These are phyloP conservation scores for Eueremaeus valkanovi DNA, from an alignment of 2,888 invertebrate species.

Conservation along the genomic window DNA sequence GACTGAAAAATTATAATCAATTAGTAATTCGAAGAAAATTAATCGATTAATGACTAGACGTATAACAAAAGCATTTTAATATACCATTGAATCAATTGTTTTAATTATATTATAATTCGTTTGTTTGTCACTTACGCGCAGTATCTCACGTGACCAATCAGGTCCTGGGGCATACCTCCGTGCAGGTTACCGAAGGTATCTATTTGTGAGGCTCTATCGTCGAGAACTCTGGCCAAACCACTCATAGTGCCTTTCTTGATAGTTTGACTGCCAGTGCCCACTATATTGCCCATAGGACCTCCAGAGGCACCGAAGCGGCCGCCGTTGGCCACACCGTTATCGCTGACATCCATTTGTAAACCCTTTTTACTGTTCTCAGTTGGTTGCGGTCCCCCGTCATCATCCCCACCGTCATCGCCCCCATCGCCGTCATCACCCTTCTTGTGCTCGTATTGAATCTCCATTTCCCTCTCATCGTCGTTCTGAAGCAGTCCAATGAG, in stretches of 20 bases:
- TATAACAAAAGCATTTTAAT: no score
- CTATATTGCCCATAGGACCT: not conserved
- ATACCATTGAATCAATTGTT: not conserved
- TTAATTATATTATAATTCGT: not conserved
- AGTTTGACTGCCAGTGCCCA: not conserved
- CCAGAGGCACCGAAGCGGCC: not conserved
- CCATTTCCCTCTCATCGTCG: no score
- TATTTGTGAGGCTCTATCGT: not conserved
- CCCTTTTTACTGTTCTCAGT: no score
- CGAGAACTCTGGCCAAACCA: not conserved
- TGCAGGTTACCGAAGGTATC: conserved; percentile 4
- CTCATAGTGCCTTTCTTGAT: not conserved
- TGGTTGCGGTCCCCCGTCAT: no score
- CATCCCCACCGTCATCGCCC: no score
- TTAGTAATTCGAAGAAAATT: no score
- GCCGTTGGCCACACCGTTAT: not conserved
- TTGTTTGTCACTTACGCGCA: conserved; percentile 21
- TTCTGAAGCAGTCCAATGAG: not conserved
- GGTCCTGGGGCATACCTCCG: not conserved
- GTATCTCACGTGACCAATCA: not conserved
- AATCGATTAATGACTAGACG: no score
- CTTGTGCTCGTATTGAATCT: no score
- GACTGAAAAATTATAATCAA: not conserved
- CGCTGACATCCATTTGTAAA: no score
- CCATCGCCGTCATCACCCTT: no score